These are phyloP conservation scores for Anthophora plumipes DNA, from an alignment of 2,888 invertebrate genomes.

Conservation along the genomic window DNA sequence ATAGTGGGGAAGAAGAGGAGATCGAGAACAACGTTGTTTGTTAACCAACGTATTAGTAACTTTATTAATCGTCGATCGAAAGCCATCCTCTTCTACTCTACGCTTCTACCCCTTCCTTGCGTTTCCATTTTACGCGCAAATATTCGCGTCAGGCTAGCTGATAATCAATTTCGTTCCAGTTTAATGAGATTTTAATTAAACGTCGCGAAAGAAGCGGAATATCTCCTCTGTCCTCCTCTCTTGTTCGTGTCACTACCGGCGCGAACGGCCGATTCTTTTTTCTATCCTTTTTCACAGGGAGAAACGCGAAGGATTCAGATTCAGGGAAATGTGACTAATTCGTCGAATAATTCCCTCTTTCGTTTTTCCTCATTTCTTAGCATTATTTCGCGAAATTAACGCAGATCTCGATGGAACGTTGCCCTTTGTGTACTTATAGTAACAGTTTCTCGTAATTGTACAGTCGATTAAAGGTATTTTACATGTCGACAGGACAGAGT, in stretches of 20 bases:
- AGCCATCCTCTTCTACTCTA: not conserved
- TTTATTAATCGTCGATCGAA: constrained; percentile 37
- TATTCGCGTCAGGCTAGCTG: constrained; percentile 14
- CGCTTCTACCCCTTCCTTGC: no score
- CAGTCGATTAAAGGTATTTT: no score
- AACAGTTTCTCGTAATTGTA: no score
- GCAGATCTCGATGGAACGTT: no score
- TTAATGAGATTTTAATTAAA: constrained; percentile 63
- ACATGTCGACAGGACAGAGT: no score
- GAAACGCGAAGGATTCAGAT: not conserved
- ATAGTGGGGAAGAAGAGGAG: no score
- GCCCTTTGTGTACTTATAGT: no score
- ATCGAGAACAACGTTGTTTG: no score
- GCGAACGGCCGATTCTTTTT: not conserved
- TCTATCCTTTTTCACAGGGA: not conserved
- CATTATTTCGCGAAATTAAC: not conserved
- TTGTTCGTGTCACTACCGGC: not conserved
- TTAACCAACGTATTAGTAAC: constrained; percentile 30
- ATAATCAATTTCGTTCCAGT: constrained; percentile 42
- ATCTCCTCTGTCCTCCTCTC: not conserved
- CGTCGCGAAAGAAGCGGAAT: constrained; percentile 26
- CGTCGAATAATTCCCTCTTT: not conserved
- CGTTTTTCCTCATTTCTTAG: not conserved
- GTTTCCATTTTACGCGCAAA: constrained; percentile 38
- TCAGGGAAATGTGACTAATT: constrained; percentile 5